Percentiles rank a stretch among this genome's conserved stretches.
Evolutionary conservation across 2,113 vertebrate species (phyloP).

Genomic region (Grus americana): DNA sequence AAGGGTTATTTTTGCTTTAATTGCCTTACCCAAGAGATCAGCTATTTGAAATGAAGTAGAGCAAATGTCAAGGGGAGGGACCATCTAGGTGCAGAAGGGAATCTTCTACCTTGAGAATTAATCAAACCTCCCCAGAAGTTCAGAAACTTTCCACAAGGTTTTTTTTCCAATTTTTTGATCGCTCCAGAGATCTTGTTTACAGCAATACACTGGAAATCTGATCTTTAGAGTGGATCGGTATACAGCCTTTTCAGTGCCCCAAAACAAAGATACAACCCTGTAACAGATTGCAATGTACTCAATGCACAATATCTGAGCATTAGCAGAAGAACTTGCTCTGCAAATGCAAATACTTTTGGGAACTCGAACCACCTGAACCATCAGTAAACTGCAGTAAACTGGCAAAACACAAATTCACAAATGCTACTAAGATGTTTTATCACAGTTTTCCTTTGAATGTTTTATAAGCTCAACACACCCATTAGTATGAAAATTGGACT

Average conservation of each 20-base stretch:
- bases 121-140: background rate
- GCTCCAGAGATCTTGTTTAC: background rate
- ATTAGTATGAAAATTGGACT: conserved; percentile 11
- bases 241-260: background rate
- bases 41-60: background rate
- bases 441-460: background rate
- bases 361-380: background rate
- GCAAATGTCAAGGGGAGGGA: background rate
- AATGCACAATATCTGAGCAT: background rate
- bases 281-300: background rate
- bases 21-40: background rate
- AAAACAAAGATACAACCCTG: background rate
- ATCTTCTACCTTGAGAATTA: background rate
- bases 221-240: background rate
- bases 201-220: background rate
- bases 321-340: background rate
- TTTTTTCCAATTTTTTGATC: background rate
- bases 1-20: background rate
- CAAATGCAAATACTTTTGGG: background rate
- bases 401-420: background rate
- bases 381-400: background rate
- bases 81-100: background rate
- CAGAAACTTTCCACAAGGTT: background rate
- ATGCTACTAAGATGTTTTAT: background rate
- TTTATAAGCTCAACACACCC: background rate